Percentiles rank a stretch among this genome's conserved stretches.
Evolutionary conservation across 2,113 vertebrate genomes (phyloP).

Genomic region (Heterotis niloticus): DNA sequence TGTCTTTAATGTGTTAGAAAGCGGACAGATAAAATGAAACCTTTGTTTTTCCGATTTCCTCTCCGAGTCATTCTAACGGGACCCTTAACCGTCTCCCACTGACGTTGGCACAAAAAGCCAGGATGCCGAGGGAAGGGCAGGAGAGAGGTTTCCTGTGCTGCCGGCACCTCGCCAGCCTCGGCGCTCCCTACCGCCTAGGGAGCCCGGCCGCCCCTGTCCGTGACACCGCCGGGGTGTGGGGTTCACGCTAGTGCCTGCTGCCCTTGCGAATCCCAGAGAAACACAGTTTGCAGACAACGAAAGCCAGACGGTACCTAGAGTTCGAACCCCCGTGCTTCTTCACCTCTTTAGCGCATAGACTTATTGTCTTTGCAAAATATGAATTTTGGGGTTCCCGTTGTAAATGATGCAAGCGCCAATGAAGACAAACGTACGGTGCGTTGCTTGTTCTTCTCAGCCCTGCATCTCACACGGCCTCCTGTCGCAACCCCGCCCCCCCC

Average conservation of each 20-base stretch:
- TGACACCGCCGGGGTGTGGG: not conserved
- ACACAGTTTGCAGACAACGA: no score
- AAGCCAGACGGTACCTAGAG: not conserved
- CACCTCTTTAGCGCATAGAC: no score
- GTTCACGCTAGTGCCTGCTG: no score
- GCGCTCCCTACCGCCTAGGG: not conserved
- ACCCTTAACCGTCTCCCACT: not conserved
- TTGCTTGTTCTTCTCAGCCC: no score
- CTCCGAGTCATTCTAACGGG: not conserved
- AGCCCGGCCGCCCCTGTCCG: not conserved
- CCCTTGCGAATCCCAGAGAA: not conserved
- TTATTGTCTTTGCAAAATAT: no score
- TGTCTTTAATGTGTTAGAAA: slow-evolving; percentile 53
- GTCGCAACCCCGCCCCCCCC: no score
- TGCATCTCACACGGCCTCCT: no score
- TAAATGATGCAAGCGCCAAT: no score
- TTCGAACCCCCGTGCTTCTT: no score
- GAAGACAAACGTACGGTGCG: no score
- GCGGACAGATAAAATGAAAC: not conserved
- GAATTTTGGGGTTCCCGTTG: no score
- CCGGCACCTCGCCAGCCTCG: not conserved
- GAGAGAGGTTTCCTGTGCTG: not conserved
- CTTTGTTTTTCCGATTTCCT: slow-evolving; percentile 18
- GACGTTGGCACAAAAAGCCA: slow-evolving; percentile 44
- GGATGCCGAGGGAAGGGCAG: slow-evolving; percentile 25